These are phyloP conservation scores for Corydoras maculifer DNA, from an alignment of 2,113 vertebrate genomes.

Conservation along the genomic window DNA sequence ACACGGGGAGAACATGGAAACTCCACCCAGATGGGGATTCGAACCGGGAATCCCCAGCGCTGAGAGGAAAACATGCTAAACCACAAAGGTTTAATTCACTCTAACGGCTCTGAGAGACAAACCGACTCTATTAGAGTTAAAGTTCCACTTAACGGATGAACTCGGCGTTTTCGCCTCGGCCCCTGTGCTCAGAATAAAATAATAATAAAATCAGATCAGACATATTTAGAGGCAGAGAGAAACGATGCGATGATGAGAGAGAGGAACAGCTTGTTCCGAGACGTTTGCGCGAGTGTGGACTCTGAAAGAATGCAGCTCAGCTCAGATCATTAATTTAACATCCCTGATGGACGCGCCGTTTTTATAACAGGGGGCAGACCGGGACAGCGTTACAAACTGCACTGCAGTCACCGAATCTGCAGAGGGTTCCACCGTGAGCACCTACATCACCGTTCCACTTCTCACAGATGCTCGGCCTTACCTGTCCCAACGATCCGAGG, in stretches of 20 bases:
- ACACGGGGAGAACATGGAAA: too few relatives aligned
- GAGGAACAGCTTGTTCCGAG: constrained; percentile 1
- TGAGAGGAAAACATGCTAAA: too few relatives aligned
- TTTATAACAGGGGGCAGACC: constrained; percentile 16
- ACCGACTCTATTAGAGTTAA: constrained; percentile 37
- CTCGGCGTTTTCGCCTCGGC: constrained; percentile 13
- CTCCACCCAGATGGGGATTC: too few relatives aligned
- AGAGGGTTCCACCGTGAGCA: not conserved
- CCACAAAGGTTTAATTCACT: not conserved
- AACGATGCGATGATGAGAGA: constrained; percentile 30
- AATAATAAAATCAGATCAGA: not conserved
- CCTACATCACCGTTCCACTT: not conserved
- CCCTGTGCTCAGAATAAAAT: too few relatives aligned
- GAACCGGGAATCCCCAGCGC: too few relatives aligned
- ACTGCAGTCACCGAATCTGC: not conserved
- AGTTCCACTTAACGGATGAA: constrained; percentile 36
- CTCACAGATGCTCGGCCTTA: constrained; percentile 41
- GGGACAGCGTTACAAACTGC: constrained; percentile 15
- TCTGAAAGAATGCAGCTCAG: not conserved
- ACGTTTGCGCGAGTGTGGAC: too few relatives aligned
- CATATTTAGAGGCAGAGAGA: constrained; percentile 36
- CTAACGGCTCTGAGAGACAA: constrained; percentile 3
- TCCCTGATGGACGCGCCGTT: constrained; percentile 11
- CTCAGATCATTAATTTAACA: constrained; percentile 30
- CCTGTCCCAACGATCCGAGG: constrained; percentile 89